phyloP scores from a whole-genome alignment of 1,140 invertebrate genomes.

The Melipona quadrifasciata region DNA sequence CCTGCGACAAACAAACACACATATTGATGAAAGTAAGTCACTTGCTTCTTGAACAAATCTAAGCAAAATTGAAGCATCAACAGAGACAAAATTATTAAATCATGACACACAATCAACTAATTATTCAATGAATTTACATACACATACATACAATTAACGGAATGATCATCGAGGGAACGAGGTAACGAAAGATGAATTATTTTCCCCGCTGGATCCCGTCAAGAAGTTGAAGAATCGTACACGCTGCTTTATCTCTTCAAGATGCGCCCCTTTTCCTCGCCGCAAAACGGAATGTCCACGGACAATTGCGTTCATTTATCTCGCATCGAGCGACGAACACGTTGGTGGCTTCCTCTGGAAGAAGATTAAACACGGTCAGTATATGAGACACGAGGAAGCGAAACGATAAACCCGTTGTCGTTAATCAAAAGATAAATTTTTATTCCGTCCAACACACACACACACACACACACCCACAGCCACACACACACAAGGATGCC shows the following conservation, averaged over 20 bases:
- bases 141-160: background rate
- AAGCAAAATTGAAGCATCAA: too few species aligned
- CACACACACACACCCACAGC: too few species aligned
- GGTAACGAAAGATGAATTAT: background rate
- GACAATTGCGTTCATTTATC: slow-evolving; percentile 11
- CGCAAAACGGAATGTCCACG: background rate
- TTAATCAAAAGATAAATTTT: slow-evolving; percentile 15
- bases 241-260: background rate
- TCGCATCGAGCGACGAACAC: background rate
- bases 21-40: too few species aligned
- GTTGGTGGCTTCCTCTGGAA: too few species aligned
- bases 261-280: background rate
- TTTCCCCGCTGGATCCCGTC: background rate
- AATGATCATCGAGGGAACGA: background rate
- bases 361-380: background rate
- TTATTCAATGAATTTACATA: background rate
- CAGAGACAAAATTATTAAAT: too few species aligned
- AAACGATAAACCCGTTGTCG: background rate
- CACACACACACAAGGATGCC: too few species aligned
- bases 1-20: too few species aligned
- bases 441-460: background rate
- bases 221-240: background rate
- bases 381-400: background rate
- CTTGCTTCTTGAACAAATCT: too few species aligned
- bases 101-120: background rate